Conservation (phyloP, 2,797 vertebrate species). For the Gymnodraco acuticeps region DNA sequence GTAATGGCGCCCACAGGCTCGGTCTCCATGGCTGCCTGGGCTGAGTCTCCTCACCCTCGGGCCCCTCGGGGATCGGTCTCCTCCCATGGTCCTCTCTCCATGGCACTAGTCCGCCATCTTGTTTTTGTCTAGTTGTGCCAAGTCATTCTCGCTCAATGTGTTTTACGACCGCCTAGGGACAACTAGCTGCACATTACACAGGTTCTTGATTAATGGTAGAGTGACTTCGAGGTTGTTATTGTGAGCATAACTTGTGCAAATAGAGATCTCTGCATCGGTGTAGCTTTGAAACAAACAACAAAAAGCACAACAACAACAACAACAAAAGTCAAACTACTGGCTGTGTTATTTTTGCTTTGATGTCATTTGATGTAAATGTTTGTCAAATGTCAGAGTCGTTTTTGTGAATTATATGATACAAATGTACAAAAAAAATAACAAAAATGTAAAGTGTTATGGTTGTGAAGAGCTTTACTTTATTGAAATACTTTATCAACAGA, state of each 20-base stretch:
- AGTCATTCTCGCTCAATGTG: slow-evolving; percentile 66
- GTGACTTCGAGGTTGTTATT: slow-evolving; percentile 46
- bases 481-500: slow-evolving; percentile 74
- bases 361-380: slow-evolving; percentile 87
- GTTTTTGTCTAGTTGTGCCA: slow-evolving; percentile 76
- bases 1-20: slow-evolving; percentile 52
- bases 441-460: slow-evolving; percentile 79
- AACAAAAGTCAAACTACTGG: slow-evolving; percentile 68
- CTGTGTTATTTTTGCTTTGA: slow-evolving; percentile 79
- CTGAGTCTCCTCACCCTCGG: slow-evolving; percentile 54
- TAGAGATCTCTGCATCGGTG: slow-evolving; percentile 60
- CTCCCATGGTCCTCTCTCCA: slow-evolving; percentile 71
- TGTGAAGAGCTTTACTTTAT: slow-evolving; percentile 86
- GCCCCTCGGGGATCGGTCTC: slow-evolving; percentile 67
- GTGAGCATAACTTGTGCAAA: slow-evolving; percentile 60
- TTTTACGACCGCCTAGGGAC: slow-evolving; percentile 44
- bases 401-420: slow-evolving; percentile 84
- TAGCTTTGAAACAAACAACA: slow-evolving; percentile 72
- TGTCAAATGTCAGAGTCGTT: slow-evolving; percentile 87
- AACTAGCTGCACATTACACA: slow-evolving; percentile 53
- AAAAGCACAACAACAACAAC: slow-evolving; percentile 79
- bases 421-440: slow-evolving; percentile 79
- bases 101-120: slow-evolving; percentile 71
- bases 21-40: slow-evolving; percentile 69
- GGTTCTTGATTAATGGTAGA: slow-evolving; percentile 37